phyloP scores from a whole-genome alignment of 2,888 invertebrate genomes.

The Synergus umbraculus region DNA sequence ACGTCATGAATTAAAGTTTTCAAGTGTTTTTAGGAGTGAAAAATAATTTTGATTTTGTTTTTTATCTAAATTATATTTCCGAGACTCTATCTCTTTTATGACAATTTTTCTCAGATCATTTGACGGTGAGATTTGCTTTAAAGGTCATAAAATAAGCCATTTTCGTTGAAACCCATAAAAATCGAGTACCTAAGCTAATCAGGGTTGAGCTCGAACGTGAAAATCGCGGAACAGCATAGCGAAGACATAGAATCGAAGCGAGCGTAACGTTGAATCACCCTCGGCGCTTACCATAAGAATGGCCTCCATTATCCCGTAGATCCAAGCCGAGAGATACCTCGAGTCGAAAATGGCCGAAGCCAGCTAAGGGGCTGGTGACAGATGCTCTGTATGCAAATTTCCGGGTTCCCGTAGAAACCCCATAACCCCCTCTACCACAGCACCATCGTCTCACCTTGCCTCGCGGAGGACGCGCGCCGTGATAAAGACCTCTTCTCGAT shows the following conservation, averaged over 20 bases:
- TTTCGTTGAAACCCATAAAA: slow-evolving; percentile 4
- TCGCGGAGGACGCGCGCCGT: slow-evolving; percentile 8
- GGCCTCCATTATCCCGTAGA: slow-evolving; percentile 76
- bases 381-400: slow-evolving; percentile 77
- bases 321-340: slow-evolving; percentile 72
- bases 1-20: too few species aligned
- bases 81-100: neutral
- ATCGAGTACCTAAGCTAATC: slow-evolving; percentile 25
- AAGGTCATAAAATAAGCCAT: slow-evolving; percentile 7
- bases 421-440: slow-evolving; percentile 58
- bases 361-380: slow-evolving; percentile 76
- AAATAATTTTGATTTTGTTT: too few species aligned
- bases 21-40: too few species aligned
- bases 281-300: slow-evolving; percentile 75
- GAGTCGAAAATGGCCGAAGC: slow-evolving; percentile 75
- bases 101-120: neutral
- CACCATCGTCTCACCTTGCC: slow-evolving; percentile 49
- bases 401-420: slow-evolving; percentile 69
- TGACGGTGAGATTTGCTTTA: neutral
- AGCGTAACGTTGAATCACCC: slow-evolving; percentile 61
- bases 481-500: slow-evolving; percentile 41
- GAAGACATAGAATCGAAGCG: slow-evolving; percentile 53
- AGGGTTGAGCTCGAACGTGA: slow-evolving; percentile 30
- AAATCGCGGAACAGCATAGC: slow-evolving; percentile 26
- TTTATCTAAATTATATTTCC: neutral